phyloP scores from a whole-genome alignment of 2,888 invertebrate species.

The Ophion ventricosus region DNA sequence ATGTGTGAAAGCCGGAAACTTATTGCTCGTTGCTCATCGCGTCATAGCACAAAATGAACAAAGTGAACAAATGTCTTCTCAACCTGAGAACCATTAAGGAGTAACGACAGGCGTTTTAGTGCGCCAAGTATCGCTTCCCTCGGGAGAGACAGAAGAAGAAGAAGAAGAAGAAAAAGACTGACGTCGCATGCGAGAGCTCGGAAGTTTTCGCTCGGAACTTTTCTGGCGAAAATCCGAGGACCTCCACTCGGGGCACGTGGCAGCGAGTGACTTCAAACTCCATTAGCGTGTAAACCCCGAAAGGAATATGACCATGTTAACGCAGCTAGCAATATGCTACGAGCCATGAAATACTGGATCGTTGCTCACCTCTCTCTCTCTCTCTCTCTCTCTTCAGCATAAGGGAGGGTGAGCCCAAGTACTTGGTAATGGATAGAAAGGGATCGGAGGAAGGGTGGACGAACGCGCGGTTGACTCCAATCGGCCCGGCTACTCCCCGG shows the following conservation, averaged over 20 bases:
- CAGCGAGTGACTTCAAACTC: slow-evolving; percentile 63
- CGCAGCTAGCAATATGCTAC: slow-evolving; percentile 71
- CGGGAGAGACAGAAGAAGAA: neutral
- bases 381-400: slow-evolving; percentile 40
- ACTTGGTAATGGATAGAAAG: slow-evolving; percentile 61
- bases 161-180: slow-evolving; percentile 26
- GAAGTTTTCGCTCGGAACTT: slow-evolving; percentile 53
- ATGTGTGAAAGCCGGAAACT: no score
- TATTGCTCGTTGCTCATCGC: neutral
- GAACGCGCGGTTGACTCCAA: slow-evolving; percentile 56
- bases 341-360: slow-evolving; percentile 77
- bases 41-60: neutral
- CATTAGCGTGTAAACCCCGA: slow-evolving; percentile 59
- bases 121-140: slow-evolving; percentile 13
- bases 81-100: neutral
- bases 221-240: slow-evolving; percentile 46
- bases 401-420: slow-evolving; percentile 57
- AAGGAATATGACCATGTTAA: slow-evolving; percentile 60
- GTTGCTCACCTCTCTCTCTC: slow-evolving; percentile 71
- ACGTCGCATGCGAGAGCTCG: slow-evolving; percentile 37
- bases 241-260: slow-evolving; percentile 60
- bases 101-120: slow-evolving; percentile 14
- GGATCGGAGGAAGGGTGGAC: slow-evolving; percentile 56
- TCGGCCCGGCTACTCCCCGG: slow-evolving; percentile 50
- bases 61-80: neutral